Evolutionary conservation across 1,140 invertebrate genomes (phyloP), one percentile per base, ranked within the genome.

Genomic region (Theocolax elegans): DNA sequence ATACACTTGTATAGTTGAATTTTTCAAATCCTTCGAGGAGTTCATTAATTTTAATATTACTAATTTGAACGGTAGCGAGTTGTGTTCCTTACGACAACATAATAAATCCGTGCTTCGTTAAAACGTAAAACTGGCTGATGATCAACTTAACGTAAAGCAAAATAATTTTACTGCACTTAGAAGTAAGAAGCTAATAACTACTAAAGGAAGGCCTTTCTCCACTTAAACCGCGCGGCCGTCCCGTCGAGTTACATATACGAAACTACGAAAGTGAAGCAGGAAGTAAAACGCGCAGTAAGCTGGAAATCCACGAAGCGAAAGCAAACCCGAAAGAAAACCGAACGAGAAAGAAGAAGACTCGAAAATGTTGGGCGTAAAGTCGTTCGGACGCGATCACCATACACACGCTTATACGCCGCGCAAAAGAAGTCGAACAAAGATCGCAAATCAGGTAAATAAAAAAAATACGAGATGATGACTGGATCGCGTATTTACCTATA

Each of bases 151-250:
- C 42, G 15, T 60, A 49, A 67, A 67, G 31, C 27, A 51, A 49
- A 68, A 68, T 68, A 51, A 68, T 68, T 60, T 68, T 68, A 68
- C 56, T 60, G 4, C 56, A 21, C 17, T 51, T 68, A 27, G 56
- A 68, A 60, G 54, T 40, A 49, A 51, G 56, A 68, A 60, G 46
- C 56, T 68, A 68, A 60, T 51, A 42, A 60, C 56, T 42, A 59
- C 54, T 60, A 29, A 60, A 68, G 56, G 54, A 53, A 60, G 54
- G 56, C 66, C 56, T 68, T 68, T 68, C 65, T 60, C 66, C 31
- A 40, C 53, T 42, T 35, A 60, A 60, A 35, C 31, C 10, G 56
- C 27, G 27, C 15, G 27, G 51, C 27, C 12, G 54, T n/a, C n/a
- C n/a, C 53, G 19, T 40, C 27, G 21, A 31, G 25, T 62, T 46